phyloP scores from a whole-genome alignment of 2,888 invertebrate species.

The Alentia gelatinosa region DNA sequence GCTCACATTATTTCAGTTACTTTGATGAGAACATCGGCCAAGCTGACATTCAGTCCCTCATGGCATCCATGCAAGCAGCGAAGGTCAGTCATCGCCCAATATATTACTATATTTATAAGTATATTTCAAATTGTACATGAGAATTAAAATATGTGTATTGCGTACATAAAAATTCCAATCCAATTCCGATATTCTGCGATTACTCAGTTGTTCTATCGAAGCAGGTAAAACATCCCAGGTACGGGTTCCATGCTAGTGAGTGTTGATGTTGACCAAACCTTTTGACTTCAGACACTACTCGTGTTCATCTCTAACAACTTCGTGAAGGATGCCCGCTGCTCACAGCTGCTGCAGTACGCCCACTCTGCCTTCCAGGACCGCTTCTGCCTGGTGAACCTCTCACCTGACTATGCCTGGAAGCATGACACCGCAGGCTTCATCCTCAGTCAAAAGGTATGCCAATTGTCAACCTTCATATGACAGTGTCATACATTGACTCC shows the following conservation, averaged over 20 bases:
- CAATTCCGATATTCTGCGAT: no score
- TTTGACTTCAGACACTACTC: slow-evolving; percentile 14
- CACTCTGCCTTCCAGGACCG: slow-evolving; percentile 8
- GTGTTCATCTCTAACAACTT: slow-evolving; percentile 36
- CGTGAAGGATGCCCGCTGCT: slow-evolving; percentile 15
- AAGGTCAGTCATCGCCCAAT: slow-evolving; percentile 39
- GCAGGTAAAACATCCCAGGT: no score
- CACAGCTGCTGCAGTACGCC: slow-evolving; percentile 37
- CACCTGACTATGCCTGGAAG: neutral
- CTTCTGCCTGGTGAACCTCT: neutral
- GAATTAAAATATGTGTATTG: no score
- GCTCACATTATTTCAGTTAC: slow-evolving; percentile 28
- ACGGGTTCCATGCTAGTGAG: no score
- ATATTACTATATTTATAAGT: no score
- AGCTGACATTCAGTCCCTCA: neutral
- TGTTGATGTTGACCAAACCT: no score
- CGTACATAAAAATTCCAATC: no score
- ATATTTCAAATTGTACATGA: no score
- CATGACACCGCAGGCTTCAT: neutral
- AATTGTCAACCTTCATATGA: no score
- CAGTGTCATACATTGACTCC: no score
- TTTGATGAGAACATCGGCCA: neutral
- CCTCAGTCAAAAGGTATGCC: slow-evolving; percentile 11
- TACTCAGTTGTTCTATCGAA: no score
- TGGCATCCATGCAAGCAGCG: slow-evolving; percentile 46